Evolutionary conservation across 2,797 vertebrate species (phyloP).

Genomic region (Chloroceryle inda): DNA sequence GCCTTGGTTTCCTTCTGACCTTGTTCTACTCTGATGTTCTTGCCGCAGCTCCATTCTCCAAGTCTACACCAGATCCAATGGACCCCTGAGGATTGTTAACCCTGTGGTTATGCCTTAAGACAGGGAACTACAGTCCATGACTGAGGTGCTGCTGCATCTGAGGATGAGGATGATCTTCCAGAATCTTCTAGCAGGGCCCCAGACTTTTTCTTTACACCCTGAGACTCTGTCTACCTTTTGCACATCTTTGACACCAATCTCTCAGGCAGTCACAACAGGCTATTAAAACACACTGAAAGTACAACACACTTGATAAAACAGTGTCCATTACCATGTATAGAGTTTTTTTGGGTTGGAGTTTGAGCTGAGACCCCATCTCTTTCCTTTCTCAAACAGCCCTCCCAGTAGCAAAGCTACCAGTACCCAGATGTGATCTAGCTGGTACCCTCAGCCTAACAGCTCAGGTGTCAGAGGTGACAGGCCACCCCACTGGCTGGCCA

Average conservation of each 20-base stretch:
- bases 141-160: neutral
- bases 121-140: neutral
- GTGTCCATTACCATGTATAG: fast-evolving
- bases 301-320: neutral
- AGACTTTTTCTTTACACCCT: neutral
- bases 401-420: neutral
- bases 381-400: neutral
- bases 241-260: neutral
- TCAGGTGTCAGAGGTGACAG: neutral
- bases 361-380: neutral
- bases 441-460: neutral
- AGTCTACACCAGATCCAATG: neutral
- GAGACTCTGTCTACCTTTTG: neutral
- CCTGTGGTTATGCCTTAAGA: neutral
- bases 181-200: neutral
- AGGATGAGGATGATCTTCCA: neutral
- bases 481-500: neutral
- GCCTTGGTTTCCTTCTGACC: neutral
- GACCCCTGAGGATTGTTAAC: neutral
- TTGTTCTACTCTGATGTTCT: neutral
- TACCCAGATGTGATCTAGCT: neutral
- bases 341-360: neutral
- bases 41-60: neutral
- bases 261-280: neutral
- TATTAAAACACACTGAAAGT: neutral